Conservation (phyloP, 30 jellyfish, hydroid and myxozoan genomes). For the Aurelia aurita region DNA sequence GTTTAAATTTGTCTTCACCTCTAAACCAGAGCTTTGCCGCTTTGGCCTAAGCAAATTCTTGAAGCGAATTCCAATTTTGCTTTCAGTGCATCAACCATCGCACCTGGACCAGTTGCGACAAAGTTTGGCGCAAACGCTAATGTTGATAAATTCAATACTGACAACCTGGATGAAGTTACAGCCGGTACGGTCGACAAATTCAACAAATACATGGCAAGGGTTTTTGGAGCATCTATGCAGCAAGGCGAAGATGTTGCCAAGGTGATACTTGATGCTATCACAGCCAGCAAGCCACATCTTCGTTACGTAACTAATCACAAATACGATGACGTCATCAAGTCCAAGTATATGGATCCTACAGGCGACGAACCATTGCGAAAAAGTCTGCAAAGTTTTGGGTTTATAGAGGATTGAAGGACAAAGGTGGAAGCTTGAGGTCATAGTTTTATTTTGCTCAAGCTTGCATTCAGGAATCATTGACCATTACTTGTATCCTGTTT, state of each 20-base stretch:
- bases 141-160: not conserved
- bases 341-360: not conserved
- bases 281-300: slow-evolving; percentile 4
- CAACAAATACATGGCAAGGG: not conserved
- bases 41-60: too few relatives aligned
- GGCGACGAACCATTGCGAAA: not conserved
- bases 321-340: not conserved
- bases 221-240: not conserved
- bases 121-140: slow-evolving; percentile 22
- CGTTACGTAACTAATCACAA: slow-evolving; percentile 8
- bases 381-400: too few relatives aligned
- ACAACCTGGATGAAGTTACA: not conserved
- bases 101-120: slow-evolving; percentile 56
- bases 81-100: slow-evolving; percentile 42
- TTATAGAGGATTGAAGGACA: too few relatives aligned
- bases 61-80: not conserved
- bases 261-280: slow-evolving; percentile 20
- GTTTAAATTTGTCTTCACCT: too few relatives aligned
- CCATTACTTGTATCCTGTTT: too few relatives aligned
- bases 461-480: too few relatives aligned
- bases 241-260: slow-evolving; percentile 16
- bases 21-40: too few relatives aligned
- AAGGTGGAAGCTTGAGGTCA: too few relatives aligned
- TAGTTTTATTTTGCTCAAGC: too few relatives aligned
- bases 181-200: not conserved